Evolutionary conservation across 2,888 invertebrate genomes (phyloP), one percentile per base, ranked within the genome.

Genomic region (Psococerastis gibbosa): DNA sequence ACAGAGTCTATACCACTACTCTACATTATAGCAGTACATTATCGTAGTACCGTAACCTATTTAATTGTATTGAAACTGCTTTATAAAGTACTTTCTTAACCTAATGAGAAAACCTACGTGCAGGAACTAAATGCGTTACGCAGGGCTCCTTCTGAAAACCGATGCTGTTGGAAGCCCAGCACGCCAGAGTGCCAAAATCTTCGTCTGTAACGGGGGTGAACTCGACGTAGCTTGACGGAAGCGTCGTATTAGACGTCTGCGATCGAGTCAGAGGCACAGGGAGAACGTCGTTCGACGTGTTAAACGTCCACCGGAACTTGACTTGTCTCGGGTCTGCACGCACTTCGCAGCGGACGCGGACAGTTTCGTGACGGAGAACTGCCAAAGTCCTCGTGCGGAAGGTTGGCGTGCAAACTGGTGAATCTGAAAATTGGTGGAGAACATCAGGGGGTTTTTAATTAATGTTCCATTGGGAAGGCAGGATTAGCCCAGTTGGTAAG

Each of bases 91-190:
- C n/a, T n/a, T n/a, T n/a, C n/a, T n/a, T n/a, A n/a, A n/a, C n/a
- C n/a, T n/a, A n/a, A n/a, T n/a, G n/a, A n/a, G 13, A 41, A 42
- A 52, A 66, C 71, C 68, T 68, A 85, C 85, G 78, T 52, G 82
- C 85, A 53, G 81, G 78, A 54, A 82, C 66, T 46, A 88, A 72
- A 63, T 80, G 75, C 59, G 85, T 82, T 44, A 82, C 63, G 56
- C 89, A 89, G 1, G 89, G 87, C 48, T 70, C 71, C 49, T 71
- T 67, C 61, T 88, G 88, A 51, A 78, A 72, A 22, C 88, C 88
- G 13, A 87, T 76, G 49, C 71, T 72, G 59, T 88, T 88, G 58
- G 75, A 77, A 3, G 85, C 85, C 85, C 85, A 87, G 58, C 89
- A 89, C 3, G 83, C 80, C 17, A 88, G 63, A 53, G 83, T 83